Conservation (phyloP, 2,888 invertebrate genomes). For the Dromius quadrimaculatus region DNA sequence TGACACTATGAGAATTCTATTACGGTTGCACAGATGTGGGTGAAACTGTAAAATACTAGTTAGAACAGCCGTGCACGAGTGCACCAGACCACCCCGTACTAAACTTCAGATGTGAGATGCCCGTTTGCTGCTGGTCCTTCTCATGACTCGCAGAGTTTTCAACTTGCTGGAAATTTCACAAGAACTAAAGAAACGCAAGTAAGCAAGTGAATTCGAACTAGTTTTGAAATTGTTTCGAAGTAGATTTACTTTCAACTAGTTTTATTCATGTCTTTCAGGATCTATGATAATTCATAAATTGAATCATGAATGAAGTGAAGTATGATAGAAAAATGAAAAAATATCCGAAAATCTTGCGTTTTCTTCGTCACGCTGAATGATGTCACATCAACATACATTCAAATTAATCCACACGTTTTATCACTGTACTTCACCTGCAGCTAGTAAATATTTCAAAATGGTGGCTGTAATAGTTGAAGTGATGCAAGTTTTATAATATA, state of each 20-base stretch:
- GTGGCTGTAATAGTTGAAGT: constrained; percentile 6
- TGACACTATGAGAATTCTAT: constrained; percentile 39
- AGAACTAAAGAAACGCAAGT: constrained; percentile 6
- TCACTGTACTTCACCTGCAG: too few relatives aligned
- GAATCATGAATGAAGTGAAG: too few relatives aligned
- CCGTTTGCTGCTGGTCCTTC: neutral
- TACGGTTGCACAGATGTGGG: constrained; percentile 37
- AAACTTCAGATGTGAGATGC: neutral
- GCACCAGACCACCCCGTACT: neutral
- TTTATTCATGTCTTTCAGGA: too few relatives aligned
- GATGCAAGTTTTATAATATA: constrained; percentile 1
- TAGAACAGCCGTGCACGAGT: constrained; percentile 6
- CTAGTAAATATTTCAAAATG: too few relatives aligned
- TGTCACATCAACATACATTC: too few relatives aligned
- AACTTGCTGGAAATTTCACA: constrained; percentile 10
- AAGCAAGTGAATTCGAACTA: constrained; percentile 11
- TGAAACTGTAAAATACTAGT: constrained; percentile 47
- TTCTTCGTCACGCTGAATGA: too few relatives aligned
- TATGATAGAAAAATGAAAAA: too few relatives aligned
- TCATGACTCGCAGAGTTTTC: neutral
- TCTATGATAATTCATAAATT: too few relatives aligned
- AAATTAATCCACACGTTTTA: too few relatives aligned
- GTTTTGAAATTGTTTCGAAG: neutral
- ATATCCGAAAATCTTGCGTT: too few relatives aligned
- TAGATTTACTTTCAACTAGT: too few relatives aligned